These are phyloP conservation scores for Spinus olivaceus DNA, from an alignment of 2,797 vertebrate genomes.

Conservation along the genomic window DNA sequence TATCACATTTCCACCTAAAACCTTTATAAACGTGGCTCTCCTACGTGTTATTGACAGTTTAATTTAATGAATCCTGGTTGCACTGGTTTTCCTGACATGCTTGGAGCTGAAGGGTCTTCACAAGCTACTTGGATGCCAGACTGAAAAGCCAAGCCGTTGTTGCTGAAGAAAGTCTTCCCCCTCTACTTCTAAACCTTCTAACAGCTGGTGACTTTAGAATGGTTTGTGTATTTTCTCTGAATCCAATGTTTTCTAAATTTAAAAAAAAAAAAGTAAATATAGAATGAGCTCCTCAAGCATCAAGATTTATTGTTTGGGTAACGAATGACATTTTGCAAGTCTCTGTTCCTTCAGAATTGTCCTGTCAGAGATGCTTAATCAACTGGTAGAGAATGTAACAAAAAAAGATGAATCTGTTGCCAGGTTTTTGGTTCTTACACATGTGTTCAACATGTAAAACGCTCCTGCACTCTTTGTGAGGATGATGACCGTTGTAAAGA, in stretches of 20 bases:
- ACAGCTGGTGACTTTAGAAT: neutral
- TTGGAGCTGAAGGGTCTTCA: neutral
- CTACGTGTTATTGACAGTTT: neutral
- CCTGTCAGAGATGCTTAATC: neutral
- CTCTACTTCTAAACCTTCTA: neutral
- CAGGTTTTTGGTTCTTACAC: slow-evolving; percentile 31
- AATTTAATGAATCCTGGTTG: neutral
- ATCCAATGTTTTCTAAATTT: neutral
- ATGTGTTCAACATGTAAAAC: slow-evolving; percentile 17
- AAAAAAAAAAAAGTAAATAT: neutral
- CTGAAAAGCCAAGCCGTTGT: neutral
- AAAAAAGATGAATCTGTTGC: neutral
- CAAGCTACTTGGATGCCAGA: neutral
- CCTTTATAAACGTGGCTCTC: neutral
- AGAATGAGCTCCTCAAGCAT: neutral
- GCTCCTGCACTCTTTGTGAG: neutral
- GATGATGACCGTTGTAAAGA: slow-evolving; percentile 19
- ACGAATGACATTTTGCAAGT: neutral
- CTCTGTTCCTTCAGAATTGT: neutral
- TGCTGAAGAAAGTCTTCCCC: neutral
- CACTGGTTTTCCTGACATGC: neutral
- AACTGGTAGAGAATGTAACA: neutral
- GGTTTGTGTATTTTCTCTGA: neutral
- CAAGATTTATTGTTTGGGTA: neutral
- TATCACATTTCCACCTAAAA: neutral